These are phyloP conservation scores for Flexamia atlantica DNA, from an alignment of 2,888 invertebrate species.

Conservation along the genomic window DNA sequence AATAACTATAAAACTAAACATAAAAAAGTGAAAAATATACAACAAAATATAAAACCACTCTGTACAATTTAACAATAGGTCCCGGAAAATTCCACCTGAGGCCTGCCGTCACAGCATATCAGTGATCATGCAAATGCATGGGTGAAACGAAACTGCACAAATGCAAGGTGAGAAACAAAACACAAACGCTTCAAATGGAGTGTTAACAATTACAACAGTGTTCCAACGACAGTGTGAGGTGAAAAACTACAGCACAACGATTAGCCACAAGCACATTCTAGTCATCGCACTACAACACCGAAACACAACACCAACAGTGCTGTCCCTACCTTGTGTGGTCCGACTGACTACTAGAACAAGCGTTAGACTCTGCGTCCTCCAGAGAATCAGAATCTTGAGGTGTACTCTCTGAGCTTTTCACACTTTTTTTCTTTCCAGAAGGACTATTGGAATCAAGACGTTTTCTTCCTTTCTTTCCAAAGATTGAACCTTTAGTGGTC, in stretches of 20 bases:
- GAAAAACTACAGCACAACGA: conserved; percentile 30
- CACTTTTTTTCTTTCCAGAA: conserved; percentile 49
- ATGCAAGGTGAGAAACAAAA: not conserved
- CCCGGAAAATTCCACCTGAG: too few species aligned
- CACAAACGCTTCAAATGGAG: not conserved
- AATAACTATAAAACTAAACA: too few species aligned
- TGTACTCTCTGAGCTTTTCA: not conserved
- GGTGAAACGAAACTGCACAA: not conserved
- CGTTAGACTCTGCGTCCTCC: conserved; percentile 24
- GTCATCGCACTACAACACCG: conserved; percentile 54
- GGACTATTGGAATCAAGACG: conserved; percentile 1
- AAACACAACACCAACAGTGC: conserved; percentile 18
- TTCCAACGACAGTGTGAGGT: conserved; percentile 13
- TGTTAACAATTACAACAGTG: not conserved
- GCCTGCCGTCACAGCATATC: not conserved
- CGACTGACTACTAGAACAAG: conserved; percentile 44
- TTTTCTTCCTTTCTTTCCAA: conserved; percentile 59
- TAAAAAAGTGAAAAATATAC: too few species aligned
- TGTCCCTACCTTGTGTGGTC: conserved; percentile 29
- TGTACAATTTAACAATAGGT: not conserved
- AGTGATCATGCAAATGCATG: conserved; percentile 15
- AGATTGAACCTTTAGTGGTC: conserved; percentile 58
- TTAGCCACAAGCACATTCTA: conserved; percentile 27
- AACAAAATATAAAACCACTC: too few species aligned
- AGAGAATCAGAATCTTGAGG: conserved; percentile 12